Evolutionary conservation across 2,113 vertebrate genomes (phyloP), one percentile per base, ranked within the genome.

Genomic region (Podarcis raffonei): DNA sequence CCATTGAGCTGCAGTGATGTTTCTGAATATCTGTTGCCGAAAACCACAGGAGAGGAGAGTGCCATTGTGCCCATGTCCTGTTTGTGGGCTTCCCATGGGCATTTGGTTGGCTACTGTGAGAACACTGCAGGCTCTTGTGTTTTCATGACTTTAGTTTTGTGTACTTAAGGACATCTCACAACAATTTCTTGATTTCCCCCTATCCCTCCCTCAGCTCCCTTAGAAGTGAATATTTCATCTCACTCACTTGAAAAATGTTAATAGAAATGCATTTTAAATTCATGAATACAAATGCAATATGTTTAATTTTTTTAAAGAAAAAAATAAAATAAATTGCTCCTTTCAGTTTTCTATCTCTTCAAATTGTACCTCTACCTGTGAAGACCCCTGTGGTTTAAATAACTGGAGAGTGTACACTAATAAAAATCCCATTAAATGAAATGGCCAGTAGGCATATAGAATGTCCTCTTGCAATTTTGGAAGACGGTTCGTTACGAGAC

Each of bases 401-500:
- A 96, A 97, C 91, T 90, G 93, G 86, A 94, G 22, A 62, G 78
- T 93, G 86, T 95, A 95, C 93, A 92, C 95, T 97, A 97, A 97
- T 97, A 97, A 97, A 97, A 97, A 97, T 96, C 95, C 94, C 91
- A 97, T 97, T 97, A 96, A 97, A 96, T 95, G 95, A 96, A 97
- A 97, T 96, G 89, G 94, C 96, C 94, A 94, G 90, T 93, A 96
- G 96, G 93, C 94, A 97, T 95, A 94, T 89, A 87, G 94, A 96
- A 95, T 93, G 90, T 95, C 95, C 92, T 97, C 82, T 90, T 72
- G 87, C 92, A 97, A 97, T 97, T 97, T 97, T 94, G 91, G 94
- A 93, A 96, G 95, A 96, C 88, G 95, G 93, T 97, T 96, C 95
- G 90, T 96, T 96, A 95, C 87, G 89, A 95, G 95, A 95, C 95